phyloP scores from a whole-genome alignment of 2,888 invertebrate species.

The Megaustenia siamemsis region DNA sequence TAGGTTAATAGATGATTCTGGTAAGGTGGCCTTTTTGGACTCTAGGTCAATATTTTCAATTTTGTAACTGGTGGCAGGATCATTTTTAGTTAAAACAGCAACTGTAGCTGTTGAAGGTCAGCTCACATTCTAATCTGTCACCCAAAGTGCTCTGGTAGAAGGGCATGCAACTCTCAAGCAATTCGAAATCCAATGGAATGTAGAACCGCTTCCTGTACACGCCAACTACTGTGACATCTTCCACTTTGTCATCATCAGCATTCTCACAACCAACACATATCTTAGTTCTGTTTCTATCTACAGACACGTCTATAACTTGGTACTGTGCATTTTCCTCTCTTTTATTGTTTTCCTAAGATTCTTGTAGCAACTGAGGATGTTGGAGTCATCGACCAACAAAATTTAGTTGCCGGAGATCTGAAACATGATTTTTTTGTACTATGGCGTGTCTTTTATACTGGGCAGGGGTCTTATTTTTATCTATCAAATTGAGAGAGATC shows the following conservation, averaged over 20 bases:
- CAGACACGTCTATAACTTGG: neutral
- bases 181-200: conserved; percentile 12
- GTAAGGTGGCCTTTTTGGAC: neutral
- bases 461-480: neutral
- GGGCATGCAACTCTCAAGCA: conserved; percentile 19
- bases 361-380: neutral
- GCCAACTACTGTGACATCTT: neutral
- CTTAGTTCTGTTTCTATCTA: neutral
- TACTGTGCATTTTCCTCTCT: neutral
- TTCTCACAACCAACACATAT: neutral
- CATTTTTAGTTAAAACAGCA: neutral
- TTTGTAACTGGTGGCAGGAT: neutral
- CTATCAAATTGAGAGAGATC: conserved; percentile 8
- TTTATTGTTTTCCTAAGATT: neutral
- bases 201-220: neutral
- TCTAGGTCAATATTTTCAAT: conserved; percentile 5
- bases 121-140: neutral
- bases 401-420: neutral
- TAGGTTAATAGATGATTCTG: neutral
- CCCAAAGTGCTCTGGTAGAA: neutral
- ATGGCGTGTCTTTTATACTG: conserved; percentile 3
- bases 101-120: conserved; percentile 8
- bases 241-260: neutral
- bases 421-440: conserved; percentile 16
- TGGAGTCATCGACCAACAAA: neutral